phyloP scores from a whole-genome alignment of 2,797 vertebrate genomes.

The Sebastes diaconus region DNA sequence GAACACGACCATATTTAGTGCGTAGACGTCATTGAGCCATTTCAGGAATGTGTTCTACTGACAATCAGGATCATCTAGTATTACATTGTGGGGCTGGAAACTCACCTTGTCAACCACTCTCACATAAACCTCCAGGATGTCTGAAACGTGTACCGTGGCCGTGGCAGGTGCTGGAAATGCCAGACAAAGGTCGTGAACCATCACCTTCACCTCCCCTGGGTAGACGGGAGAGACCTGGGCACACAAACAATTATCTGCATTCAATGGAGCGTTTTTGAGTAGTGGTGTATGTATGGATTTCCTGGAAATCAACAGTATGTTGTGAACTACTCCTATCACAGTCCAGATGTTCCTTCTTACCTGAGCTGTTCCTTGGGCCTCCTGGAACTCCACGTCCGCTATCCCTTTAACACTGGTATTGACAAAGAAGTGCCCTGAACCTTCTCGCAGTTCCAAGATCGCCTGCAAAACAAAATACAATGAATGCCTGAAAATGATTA shows the following conservation, averaged over 20 bases:
- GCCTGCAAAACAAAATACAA: slow-evolving; percentile 77
- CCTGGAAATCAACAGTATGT: background rate
- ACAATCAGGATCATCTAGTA: slow-evolving; percentile 28
- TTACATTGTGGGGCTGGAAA: slow-evolving; percentile 18
- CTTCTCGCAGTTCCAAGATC: slow-evolving; percentile 86
- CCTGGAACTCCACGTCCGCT: slow-evolving; percentile 84
- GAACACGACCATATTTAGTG: slow-evolving; percentile 9
- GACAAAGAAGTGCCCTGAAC: slow-evolving; percentile 94
- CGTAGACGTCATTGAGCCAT: background rate
- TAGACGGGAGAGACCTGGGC: slow-evolving; percentile 87
- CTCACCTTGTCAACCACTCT: slow-evolving; percentile 96
- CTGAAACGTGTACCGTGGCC: slow-evolving; percentile 87
- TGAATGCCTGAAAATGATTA: background rate
- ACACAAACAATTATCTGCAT: background rate
- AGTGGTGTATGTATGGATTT: background rate
- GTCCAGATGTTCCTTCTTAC: slow-evolving; percentile 75
- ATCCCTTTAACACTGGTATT: slow-evolving; percentile 86
- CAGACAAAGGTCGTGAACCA: slow-evolving; percentile 91
- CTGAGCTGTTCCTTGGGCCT: slow-evolving; percentile 81
- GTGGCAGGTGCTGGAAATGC: slow-evolving; percentile 79
- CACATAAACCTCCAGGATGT: slow-evolving; percentile 92
- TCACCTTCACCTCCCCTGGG: slow-evolving; percentile 84
- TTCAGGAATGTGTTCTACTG: slow-evolving; percentile 29
- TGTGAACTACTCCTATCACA: background rate
- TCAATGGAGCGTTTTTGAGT: background rate